Conservation (phyloP, 2,888 invertebrate species). For the Thalpophila matura region DNA sequence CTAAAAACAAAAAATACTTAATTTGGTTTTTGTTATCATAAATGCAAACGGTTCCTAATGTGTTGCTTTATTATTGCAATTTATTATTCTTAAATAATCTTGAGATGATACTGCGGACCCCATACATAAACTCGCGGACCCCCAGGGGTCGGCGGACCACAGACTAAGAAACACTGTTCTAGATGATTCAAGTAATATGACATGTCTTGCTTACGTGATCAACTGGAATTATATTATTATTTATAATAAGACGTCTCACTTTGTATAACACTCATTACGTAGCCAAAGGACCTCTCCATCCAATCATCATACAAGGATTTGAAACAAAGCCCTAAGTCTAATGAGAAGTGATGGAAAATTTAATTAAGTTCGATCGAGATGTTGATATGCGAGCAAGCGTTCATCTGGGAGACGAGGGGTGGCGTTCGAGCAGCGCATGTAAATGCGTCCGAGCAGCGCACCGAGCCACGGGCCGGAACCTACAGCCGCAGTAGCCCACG, state of each 20-base stretch:
- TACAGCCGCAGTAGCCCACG: conserved; percentile 84
- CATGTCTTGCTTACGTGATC: not conserved
- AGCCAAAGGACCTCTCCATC: conserved; percentile 26
- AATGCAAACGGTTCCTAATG: no score
- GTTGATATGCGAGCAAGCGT: conserved; percentile 66
- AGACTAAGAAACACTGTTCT: no score
- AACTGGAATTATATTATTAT: no score
- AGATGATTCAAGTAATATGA: no score
- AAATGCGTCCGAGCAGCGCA: conserved; percentile 80
- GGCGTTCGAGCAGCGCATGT: conserved; percentile 80
- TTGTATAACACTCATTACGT: conserved; percentile 13
- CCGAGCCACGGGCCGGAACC: conserved; percentile 76
- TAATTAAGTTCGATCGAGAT: conserved; percentile 80
- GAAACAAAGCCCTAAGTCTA: conserved; percentile 37
- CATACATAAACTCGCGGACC: no score
- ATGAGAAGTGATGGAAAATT: conserved; percentile 66
- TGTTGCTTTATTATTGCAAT: no score
- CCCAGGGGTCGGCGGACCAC: no score
- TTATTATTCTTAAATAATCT: no score
- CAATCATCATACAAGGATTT: conserved; percentile 43
- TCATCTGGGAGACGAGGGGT: conserved; percentile 67
- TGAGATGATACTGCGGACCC: no score
- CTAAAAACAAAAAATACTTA: no score
- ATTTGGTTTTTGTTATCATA: no score
- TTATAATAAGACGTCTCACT: conserved; percentile 4